Percentiles rank a stretch among this genome's conserved stretches.
phyloP scores from a whole-genome alignment of 2,888 invertebrate genomes.

The Neoitamus cyanurus region DNA sequence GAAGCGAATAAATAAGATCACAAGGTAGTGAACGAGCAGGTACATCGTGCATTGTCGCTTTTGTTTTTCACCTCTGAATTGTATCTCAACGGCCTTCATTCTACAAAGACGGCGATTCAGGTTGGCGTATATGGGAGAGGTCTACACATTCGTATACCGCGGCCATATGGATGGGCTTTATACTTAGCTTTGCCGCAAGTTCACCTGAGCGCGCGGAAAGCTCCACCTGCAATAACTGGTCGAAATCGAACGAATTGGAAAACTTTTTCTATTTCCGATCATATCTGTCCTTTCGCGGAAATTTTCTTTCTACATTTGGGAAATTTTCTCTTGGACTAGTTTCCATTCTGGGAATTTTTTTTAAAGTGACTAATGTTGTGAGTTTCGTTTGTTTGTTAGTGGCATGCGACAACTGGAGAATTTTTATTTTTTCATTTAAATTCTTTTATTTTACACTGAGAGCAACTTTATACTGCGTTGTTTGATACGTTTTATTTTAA shows the following conservation, averaged over 20 bases:
- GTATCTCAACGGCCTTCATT: conserved; percentile 45
- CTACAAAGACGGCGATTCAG: conserved; percentile 46
- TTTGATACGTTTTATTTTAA: too few species aligned
- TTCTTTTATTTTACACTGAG: neutral
- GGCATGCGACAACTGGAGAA: neutral
- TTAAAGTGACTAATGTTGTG: neutral
- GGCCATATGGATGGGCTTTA: conserved; percentile 12
- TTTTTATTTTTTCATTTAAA: neutral
- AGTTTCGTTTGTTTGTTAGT: neutral
- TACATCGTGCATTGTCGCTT: conserved; percentile 35
- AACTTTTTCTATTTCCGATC: conserved; percentile 29
- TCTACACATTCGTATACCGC: conserved; percentile 24
- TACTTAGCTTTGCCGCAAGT: conserved; percentile 8
- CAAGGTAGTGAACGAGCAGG: conserved; percentile 43
- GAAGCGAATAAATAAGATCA: conserved; percentile 40
- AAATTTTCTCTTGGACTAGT: neutral
- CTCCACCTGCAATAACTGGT: neutral
- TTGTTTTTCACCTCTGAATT: conserved; percentile 41
- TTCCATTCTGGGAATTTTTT: neutral
- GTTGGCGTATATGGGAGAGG: conserved; percentile 49
- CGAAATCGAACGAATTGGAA: conserved; percentile 10
- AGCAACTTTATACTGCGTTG: neutral
- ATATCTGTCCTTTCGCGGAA: conserved; percentile 6
- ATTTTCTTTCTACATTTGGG: neutral
- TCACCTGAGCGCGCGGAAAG: conserved; percentile 2